phyloP scores from a whole-genome alignment of 2,113 vertebrate genomes.

The Calyptomena viridis region DNA sequence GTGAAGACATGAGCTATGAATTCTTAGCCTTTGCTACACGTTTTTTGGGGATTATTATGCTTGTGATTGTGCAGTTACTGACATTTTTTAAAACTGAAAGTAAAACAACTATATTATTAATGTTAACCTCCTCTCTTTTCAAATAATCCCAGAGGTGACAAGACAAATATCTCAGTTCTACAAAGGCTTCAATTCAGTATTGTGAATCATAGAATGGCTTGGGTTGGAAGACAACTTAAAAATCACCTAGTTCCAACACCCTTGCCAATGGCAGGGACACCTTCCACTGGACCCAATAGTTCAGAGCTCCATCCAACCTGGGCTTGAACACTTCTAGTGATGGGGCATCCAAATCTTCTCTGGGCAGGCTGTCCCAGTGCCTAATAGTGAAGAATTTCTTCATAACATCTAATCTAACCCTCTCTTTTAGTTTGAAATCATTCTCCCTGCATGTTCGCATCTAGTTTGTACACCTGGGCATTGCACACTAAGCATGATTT shows the following conservation, averaged over 20 bases:
- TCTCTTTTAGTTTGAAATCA: background rate
- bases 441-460: background rate
- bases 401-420: background rate
- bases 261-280: background rate
- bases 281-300: background rate
- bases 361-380: background rate
- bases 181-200: background rate
- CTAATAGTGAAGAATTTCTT: background rate
- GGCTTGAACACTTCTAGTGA: background rate
- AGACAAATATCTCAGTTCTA: background rate
- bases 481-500: background rate
- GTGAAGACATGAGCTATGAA: background rate
- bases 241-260: background rate
- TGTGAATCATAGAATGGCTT: background rate
- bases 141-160: background rate
- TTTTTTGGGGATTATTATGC: background rate
- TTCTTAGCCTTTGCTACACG: background rate
- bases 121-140: accelerated
- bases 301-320: background rate
- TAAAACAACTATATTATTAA: background rate
- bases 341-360: background rate
- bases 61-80: background rate
- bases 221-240: background rate
- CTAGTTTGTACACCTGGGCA: background rate
- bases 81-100: background rate